A percentile compares a stretch with the other conserved stretches of the same genome.
phyloP scores from a whole-genome alignment of 2,888 invertebrate genomes.

The Drosophila testacea region DNA sequence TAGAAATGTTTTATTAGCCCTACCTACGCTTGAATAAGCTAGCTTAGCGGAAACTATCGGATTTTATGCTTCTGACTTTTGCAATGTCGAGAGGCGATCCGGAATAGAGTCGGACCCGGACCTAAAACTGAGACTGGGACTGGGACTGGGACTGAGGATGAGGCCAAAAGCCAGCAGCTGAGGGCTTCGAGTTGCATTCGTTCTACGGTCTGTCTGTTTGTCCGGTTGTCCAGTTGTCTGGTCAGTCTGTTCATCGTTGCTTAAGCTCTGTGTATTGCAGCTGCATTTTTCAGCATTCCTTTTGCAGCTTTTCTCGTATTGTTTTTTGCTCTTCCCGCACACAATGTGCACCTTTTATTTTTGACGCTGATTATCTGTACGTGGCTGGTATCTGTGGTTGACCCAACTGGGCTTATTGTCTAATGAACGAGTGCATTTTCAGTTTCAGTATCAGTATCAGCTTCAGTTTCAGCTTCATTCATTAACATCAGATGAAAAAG shows the following conservation, averaged over 20 bases:
- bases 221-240: background rate
- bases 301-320: constrained; percentile 58
- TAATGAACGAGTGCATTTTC: constrained; percentile 53
- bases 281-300: constrained; percentile 49
- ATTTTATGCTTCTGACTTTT: constrained; percentile 82
- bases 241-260: constrained; percentile 53
- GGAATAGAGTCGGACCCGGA: constrained; percentile 4
- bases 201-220: constrained; percentile 23
- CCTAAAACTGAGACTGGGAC: background rate
- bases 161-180: constrained; percentile 50
- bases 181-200: constrained; percentile 58
- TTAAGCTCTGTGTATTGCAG: constrained; percentile 72
- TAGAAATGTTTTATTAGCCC: constrained; percentile 82
- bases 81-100: constrained; percentile 56
- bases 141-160: constrained; percentile 17
- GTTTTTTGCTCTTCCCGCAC: constrained; percentile 43
- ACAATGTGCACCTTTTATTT: constrained; percentile 33
- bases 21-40: constrained; percentile 79
- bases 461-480: constrained; percentile 31
- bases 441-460: constrained; percentile 7
- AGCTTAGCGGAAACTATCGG: constrained; percentile 83
- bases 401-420: constrained; percentile 45
- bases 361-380: constrained; percentile 73
- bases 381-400: constrained; percentile 48
- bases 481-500: constrained; percentile 35